Conservation (phyloP, 2,888 invertebrate genomes). For the Apoderus coryli region DNA sequence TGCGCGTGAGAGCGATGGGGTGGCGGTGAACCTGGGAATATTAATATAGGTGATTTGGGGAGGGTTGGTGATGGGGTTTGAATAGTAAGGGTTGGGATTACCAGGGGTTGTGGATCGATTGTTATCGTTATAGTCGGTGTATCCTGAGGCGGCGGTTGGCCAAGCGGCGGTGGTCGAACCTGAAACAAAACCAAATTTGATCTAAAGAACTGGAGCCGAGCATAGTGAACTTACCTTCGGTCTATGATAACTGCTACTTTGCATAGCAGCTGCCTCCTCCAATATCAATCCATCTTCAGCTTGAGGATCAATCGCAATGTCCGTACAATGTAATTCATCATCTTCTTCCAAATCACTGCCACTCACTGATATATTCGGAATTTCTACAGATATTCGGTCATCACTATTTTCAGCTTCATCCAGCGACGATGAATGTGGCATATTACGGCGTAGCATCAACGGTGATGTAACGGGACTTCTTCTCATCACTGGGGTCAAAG, state of each 20-base stretch:
- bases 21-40: conserved; percentile 39
- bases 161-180: conserved; percentile 38
- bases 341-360: conserved; percentile 29
- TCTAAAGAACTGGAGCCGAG: background rate
- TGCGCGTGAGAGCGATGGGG: conserved; percentile 32
- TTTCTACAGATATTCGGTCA: conserved; percentile 34
- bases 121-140: conserved; percentile 18
- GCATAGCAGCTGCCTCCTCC: conserved; percentile 32
- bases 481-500: conserved; percentile 49
- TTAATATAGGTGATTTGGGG: conserved; percentile 32
- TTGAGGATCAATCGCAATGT: conserved; percentile 31
- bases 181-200: conserved; percentile 27
- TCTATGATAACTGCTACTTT: conserved; percentile 21
- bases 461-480: conserved; percentile 12
- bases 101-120: conserved; percentile 32
- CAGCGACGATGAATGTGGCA: conserved; percentile 32
- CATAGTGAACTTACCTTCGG: conserved; percentile 21
- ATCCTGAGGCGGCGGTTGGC: conserved; percentile 26
- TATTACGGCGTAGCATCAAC: conserved; percentile 24
- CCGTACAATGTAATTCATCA: conserved; percentile 27
- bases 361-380: conserved; percentile 31
- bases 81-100: conserved; percentile 49
- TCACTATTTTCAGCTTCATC: conserved; percentile 36
- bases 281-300: conserved; percentile 32
- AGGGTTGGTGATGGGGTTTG: conserved; percentile 57